Conservation (phyloP, 2,888 invertebrate genomes). For the Rhorus exstirpatorius region DNA sequence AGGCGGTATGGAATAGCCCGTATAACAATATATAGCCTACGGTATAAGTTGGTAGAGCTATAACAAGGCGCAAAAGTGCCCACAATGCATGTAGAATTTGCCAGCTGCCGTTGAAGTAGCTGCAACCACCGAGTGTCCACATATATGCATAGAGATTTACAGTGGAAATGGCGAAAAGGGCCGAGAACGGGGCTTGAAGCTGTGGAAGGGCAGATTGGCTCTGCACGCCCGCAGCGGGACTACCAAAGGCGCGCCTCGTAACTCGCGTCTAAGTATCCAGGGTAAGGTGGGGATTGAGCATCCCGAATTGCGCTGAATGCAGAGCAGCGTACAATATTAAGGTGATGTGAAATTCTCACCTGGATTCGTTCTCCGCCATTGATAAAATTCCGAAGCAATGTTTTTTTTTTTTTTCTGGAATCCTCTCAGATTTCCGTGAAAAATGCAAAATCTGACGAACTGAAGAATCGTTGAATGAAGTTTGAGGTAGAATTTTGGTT, state of each 20-base stretch:
- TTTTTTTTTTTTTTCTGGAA: not conserved
- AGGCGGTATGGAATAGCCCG: conserved; percentile 12
- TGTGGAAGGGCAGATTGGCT: conserved; percentile 62
- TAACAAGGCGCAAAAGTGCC: conserved; percentile 59
- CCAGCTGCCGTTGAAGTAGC: conserved; percentile 52
- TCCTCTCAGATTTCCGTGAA: not conserved
- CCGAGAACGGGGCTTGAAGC: conserved; percentile 41
- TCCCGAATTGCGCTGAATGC: conserved; percentile 19
- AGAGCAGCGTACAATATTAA: conserved; percentile 24
- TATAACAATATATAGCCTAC: not conserved
- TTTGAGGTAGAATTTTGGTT: no score
- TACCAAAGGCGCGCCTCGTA: conserved; percentile 55
- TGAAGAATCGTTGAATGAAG: no score
- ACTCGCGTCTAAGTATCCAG: conserved; percentile 55
- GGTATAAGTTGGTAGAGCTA: conserved; percentile 29
- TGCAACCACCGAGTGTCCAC: conserved; percentile 22
- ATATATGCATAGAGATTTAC: conserved; percentile 17
- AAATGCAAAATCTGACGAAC: no score
- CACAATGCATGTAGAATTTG: conserved; percentile 45
- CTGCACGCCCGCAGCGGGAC: conserved; percentile 46
- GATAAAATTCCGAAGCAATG: not conserved
- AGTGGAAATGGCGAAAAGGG: conserved; percentile 53
- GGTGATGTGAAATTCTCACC: conserved; percentile 14
- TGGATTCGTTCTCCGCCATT: not conserved
- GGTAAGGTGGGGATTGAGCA: not conserved